Evolutionary conservation across 2,113 vertebrate genomes (phyloP).

Genomic region (Daphoenositta chrysoptera): DNA sequence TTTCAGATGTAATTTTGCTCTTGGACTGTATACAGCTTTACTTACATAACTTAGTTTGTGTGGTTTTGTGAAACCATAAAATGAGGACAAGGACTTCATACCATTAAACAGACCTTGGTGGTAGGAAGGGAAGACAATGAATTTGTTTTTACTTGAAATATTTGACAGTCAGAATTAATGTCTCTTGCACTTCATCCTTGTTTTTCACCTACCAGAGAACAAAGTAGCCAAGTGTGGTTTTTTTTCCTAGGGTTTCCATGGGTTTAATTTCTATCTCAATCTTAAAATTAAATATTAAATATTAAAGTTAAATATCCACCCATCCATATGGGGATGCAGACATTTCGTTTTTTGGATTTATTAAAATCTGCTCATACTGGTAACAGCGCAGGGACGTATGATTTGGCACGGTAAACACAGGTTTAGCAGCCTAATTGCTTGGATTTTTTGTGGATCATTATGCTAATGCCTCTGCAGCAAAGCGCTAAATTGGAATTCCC

Average conservation of each 20-base stretch:
- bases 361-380: not conserved
- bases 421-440: not conserved
- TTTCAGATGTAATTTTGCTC: not conserved
- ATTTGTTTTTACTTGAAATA: not conserved
- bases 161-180: not conserved
- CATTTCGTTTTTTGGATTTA: not conserved
- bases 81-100: not conserved
- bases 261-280: not conserved
- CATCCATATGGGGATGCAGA: not conserved
- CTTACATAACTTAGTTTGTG: not conserved
- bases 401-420: not conserved
- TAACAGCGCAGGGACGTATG: not conserved
- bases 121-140: not conserved
- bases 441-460: not conserved
- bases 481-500: not conserved
- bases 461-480: not conserved
- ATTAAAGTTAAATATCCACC: not conserved
- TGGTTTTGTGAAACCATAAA: not conserved
- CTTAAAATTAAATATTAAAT: not conserved
- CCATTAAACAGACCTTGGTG: not conserved
- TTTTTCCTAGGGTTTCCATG: not conserved
- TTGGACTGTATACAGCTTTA: not conserved
- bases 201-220: not conserved
- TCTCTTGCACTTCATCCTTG: not conserved
- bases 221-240: not conserved